phyloP scores from a whole-genome alignment of 2,113 vertebrate species.

The Osmerus mordax region DNA sequence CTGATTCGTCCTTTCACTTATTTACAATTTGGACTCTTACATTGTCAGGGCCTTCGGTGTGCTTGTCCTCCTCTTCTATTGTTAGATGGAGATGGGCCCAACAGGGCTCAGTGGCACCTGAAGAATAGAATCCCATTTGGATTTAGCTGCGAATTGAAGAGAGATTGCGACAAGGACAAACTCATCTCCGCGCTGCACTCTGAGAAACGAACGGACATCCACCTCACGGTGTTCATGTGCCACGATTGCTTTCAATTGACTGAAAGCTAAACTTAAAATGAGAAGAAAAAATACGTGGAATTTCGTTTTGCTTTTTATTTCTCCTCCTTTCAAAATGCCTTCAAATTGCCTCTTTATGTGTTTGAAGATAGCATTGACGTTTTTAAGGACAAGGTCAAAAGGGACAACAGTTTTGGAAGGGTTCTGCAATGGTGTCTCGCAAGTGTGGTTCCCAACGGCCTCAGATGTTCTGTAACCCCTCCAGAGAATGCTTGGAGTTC shows the following conservation, averaged over 20 bases:
- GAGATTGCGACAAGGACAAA: slow-evolving; percentile 37
- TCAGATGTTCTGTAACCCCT: neutral
- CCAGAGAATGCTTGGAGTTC: neutral
- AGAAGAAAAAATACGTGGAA: too few species aligned
- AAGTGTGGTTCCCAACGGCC: neutral
- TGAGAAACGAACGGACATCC: neutral
- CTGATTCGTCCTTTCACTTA: slow-evolving; percentile 39
- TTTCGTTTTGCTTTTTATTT: too few species aligned
- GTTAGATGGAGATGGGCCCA: slow-evolving; percentile 47
- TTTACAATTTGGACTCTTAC: slow-evolving; percentile 36
- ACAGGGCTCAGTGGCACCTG: slow-evolving; percentile 31
- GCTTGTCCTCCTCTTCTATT: slow-evolving; percentile 51
- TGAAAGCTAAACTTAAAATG: neutral
- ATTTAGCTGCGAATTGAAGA: slow-evolving; percentile 40
- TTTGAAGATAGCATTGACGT: too few species aligned
- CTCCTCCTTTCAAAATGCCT: too few species aligned
- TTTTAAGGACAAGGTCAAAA: too few species aligned
- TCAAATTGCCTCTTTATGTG: too few species aligned
- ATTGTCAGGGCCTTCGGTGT: slow-evolving; percentile 47
- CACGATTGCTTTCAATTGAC: too few species aligned
- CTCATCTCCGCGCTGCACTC: slow-evolving; percentile 17
- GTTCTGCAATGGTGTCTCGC: too few species aligned
- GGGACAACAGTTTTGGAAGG: too few species aligned
- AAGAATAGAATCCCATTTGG: slow-evolving; percentile 55
- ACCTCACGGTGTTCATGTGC: neutral